Evolutionary conservation across 2,113 vertebrate genomes (phyloP).

Genomic region (Datnioides undecimradiatus): DNA sequence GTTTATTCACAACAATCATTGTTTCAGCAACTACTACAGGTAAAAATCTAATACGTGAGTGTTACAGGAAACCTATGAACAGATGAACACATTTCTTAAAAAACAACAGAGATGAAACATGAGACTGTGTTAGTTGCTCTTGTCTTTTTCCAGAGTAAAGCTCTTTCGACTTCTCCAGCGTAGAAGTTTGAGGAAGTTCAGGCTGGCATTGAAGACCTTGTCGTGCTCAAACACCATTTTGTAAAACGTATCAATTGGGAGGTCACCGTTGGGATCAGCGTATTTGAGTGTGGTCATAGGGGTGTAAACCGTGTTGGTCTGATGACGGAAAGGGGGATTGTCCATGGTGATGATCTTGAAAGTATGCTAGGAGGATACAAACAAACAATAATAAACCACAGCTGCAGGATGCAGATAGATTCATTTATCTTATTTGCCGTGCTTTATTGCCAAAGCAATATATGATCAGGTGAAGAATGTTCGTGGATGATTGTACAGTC

Average conservation of each 20-base stretch:
- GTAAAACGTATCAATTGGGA: conserved; percentile 91
- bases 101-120: not conserved
- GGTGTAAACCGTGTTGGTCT: conserved; percentile 89
- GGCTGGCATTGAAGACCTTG: conserved; percentile 89
- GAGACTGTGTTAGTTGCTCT: conserved; percentile 40
- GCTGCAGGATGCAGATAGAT: not conserved
- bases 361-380: conserved; percentile 83
- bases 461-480: not conserved
- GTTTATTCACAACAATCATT: not conserved
- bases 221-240: conserved; percentile 91
- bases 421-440: not conserved
- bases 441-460: no score
- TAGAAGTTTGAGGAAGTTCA: conserved; percentile 90
- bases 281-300: conserved; percentile 91
- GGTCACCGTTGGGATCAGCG: conserved; percentile 88
- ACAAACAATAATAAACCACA: conserved; percentile 4
- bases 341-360: conserved; percentile 87
- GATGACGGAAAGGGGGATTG: conserved; percentile 89
- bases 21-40: not conserved
- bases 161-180: conserved; percentile 89
- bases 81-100: not conserved
- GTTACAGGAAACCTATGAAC: not conserved
- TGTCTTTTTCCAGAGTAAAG: conserved; percentile 82
- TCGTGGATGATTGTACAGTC: not conserved
- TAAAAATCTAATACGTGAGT: not conserved